Conservation (phyloP, 2,113 vertebrate genomes). For the Manacus vitellinus region DNA sequence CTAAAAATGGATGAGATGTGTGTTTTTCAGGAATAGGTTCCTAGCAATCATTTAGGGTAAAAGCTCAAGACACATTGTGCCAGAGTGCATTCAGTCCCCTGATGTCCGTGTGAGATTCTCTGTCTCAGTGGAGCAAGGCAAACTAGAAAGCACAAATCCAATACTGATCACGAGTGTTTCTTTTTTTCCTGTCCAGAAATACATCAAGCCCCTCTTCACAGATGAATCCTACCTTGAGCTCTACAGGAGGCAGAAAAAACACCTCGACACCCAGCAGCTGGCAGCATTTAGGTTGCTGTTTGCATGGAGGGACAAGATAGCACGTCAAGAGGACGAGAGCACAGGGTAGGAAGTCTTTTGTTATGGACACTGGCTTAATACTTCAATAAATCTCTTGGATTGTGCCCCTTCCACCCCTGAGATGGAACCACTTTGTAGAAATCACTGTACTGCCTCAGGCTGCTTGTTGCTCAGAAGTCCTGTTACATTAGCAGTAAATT, state of each 20-base stretch:
- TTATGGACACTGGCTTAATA: not conserved
- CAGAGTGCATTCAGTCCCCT: not conserved
- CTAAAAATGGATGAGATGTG: not conserved
- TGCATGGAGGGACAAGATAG: constrained; percentile 91
- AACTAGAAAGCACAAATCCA: not conserved
- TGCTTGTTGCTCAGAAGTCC: not conserved
- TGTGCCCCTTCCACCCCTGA: not conserved
- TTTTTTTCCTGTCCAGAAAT: constrained; percentile 80
- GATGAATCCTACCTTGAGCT: constrained; percentile 94
- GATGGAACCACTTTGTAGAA: not conserved
- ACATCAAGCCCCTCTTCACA: constrained; percentile 90
- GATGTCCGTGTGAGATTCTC: fast-evolving
- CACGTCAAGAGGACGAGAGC: constrained; percentile 92
- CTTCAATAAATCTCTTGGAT: not conserved
- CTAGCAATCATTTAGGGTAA: not conserved
- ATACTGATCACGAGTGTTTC: not conserved
- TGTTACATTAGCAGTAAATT: not conserved
- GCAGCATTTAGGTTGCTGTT: constrained; percentile 90
- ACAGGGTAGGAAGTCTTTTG: constrained; percentile 81
- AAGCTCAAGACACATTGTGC: not conserved
- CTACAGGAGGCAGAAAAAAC: constrained; percentile 90
- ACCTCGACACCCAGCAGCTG: constrained; percentile 92
- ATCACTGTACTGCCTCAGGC: not conserved
- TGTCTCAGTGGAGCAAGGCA: not conserved
- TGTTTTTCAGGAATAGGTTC: not conserved